These are phyloP conservation scores for Miichthys miiuy DNA, from an alignment of 2,797 vertebrate species.

Conservation along the genomic window DNA sequence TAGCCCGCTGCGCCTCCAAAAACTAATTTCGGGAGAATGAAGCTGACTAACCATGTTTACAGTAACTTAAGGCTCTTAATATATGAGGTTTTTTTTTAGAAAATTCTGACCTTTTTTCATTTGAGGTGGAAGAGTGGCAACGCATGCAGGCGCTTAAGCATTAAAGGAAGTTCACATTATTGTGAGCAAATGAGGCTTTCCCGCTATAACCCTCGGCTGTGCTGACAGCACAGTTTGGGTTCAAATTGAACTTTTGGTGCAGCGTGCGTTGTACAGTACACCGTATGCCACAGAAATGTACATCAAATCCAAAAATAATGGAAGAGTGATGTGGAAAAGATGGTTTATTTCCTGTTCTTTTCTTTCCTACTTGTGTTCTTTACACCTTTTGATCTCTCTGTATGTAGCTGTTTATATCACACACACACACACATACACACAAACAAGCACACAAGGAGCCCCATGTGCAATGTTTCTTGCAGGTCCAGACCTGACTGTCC, in stretches of 20 bases:
- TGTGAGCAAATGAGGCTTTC: background rate
- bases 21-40: background rate
- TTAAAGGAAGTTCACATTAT: background rate
- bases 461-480: constrained; percentile 81
- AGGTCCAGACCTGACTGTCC: constrained; percentile 87
- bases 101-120: background rate
- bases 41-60: background rate
- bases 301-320: background rate
- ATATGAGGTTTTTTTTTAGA: background rate
- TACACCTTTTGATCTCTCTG: constrained; percentile 41
- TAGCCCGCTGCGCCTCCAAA: background rate
- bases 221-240: no score
- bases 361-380: constrained; percentile 7
- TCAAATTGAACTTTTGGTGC: background rate
- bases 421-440: constrained; percentile 26
- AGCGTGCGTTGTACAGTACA: background rate
- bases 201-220: background rate
- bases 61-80: background rate
- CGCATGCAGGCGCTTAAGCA: background rate
- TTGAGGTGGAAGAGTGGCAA: background rate
- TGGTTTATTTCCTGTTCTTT: background rate
- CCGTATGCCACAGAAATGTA: background rate
- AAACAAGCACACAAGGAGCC: constrained; percentile 56
- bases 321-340: background rate
- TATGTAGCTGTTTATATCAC: constrained; percentile 37